phyloP scores from a whole-genome alignment of 2,113 vertebrate species.

The Lipotes vexillifer region DNA sequence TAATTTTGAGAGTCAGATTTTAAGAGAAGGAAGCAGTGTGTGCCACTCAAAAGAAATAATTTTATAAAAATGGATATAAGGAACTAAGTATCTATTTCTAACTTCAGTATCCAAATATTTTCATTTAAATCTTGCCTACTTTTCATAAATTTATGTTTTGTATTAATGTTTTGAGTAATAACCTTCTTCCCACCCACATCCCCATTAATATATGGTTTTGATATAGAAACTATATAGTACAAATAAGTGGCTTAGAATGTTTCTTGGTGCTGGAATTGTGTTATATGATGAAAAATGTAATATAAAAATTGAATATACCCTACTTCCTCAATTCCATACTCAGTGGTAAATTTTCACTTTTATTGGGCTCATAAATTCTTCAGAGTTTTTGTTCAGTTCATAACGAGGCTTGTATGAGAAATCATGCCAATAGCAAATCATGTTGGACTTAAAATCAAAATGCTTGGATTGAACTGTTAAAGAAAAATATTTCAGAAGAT shows the following conservation, averaged over 20 bases:
- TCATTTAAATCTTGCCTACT: background rate
- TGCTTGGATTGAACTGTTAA: constrained; percentile 13
- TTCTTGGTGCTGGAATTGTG: background rate
- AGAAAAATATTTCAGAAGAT: constrained; percentile 18
- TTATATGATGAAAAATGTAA: constrained; percentile 6
- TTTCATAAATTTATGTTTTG: background rate
- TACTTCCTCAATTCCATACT: constrained; percentile 21
- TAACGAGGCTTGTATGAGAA: constrained; percentile 44
- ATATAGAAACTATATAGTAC: background rate
- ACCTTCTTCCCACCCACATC: background rate
- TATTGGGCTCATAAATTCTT: constrained; percentile 55
- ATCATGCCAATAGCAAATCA: constrained; percentile 34
- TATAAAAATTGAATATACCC: background rate
- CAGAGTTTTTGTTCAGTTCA: constrained; percentile 42
- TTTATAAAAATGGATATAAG: background rate
- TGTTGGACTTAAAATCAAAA: constrained; percentile 34
- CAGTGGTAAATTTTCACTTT: constrained; percentile 53
- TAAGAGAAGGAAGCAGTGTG: background rate
- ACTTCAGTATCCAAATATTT: background rate
- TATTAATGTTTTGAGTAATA: background rate
- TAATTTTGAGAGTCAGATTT: background rate
- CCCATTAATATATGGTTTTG: background rate
- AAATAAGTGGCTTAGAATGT: background rate
- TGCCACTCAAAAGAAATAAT: background rate
- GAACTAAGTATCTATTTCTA: background rate